Evolutionary conservation across 2,888 invertebrate species (phyloP).

Genomic region (Coremacera marginata): DNA sequence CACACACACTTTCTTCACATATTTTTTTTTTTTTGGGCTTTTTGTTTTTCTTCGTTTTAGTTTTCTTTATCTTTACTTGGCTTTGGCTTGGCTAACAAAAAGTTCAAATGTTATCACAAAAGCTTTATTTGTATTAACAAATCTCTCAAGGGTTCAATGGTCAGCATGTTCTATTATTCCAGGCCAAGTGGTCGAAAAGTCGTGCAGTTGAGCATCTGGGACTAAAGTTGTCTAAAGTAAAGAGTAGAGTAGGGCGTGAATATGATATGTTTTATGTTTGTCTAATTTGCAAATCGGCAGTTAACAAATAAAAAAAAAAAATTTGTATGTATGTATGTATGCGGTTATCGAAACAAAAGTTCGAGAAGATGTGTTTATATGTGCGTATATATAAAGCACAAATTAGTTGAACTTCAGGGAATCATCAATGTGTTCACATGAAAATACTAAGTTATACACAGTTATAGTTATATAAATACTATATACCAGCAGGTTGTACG

Average conservation of each 20-base stretch:
- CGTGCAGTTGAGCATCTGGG: too few species aligned
- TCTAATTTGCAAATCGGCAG: background rate
- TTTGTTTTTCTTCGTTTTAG: too few species aligned
- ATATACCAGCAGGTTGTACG: too few species aligned
- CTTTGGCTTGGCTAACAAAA: background rate
- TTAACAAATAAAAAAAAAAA: background rate
- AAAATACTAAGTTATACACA: too few species aligned
- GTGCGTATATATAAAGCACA: too few species aligned
- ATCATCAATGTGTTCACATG: too few species aligned
- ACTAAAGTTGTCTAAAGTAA: background rate
- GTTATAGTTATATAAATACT: too few species aligned
- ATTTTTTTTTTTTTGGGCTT: background rate
- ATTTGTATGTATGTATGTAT: too few species aligned
- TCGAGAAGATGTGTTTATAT: background rate
- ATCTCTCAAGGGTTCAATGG: slow-evolving; percentile 41
- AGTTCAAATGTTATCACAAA: slow-evolving; percentile 24
- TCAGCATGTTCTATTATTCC: slow-evolving; percentile 13
- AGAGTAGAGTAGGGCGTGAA: background rate
- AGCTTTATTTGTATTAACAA: slow-evolving; percentile 29
- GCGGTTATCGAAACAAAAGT: too few species aligned
- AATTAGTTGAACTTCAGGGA: too few species aligned
- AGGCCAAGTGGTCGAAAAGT: too few species aligned
- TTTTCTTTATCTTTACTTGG: too few species aligned
- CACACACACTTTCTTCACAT: background rate
- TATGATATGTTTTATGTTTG: background rate